A percentile compares a stretch with the other conserved stretches of the same genome.
phyloP scores from a whole-genome alignment of 2,113 vertebrate genomes.

The Semnornis frantzii region DNA sequence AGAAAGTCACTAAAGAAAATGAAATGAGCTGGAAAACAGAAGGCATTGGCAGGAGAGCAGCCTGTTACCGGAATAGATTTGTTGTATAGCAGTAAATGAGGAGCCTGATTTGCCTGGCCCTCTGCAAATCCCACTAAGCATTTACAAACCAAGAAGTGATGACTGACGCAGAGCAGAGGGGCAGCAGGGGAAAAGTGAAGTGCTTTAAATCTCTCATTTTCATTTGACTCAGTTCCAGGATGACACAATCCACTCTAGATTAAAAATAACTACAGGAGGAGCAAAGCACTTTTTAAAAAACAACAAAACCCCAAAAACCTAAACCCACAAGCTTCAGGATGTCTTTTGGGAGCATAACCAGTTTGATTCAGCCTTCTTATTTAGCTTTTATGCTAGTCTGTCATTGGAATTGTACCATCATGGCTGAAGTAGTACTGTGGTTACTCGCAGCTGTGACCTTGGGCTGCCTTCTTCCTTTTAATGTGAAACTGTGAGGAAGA shows the following conservation, averaged over 20 bases:
- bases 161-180: slow-evolving; percentile 50
- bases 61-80: slow-evolving; percentile 42
- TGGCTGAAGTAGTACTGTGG: background rate
- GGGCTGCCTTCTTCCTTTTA: background rate
- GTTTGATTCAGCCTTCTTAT: background rate
- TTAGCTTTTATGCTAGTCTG: background rate
- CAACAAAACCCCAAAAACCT: too few relatives aligned
- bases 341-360: background rate
- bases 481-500: background rate
- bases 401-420: background rate
- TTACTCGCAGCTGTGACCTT: background rate
- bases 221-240: slow-evolving; percentile 45
- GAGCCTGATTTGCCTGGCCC: slow-evolving; percentile 27
- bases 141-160: slow-evolving; percentile 58
- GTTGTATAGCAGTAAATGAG: slow-evolving; percentile 42
- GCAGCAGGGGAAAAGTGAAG: background rate
- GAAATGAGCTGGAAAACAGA: slow-evolving; percentile 54
- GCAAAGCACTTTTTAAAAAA: background rate
- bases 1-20: slow-evolving; percentile 59
- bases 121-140: slow-evolving; percentile 13
- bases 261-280: slow-evolving; percentile 38
- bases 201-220: slow-evolving; percentile 44
- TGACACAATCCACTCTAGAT: background rate
- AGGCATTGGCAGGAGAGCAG: slow-evolving; percentile 42
- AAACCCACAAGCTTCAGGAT: background rate